phyloP scores from a whole-genome alignment of 2,888 invertebrate genomes.

The Acanthosepion lycidas region DNA sequence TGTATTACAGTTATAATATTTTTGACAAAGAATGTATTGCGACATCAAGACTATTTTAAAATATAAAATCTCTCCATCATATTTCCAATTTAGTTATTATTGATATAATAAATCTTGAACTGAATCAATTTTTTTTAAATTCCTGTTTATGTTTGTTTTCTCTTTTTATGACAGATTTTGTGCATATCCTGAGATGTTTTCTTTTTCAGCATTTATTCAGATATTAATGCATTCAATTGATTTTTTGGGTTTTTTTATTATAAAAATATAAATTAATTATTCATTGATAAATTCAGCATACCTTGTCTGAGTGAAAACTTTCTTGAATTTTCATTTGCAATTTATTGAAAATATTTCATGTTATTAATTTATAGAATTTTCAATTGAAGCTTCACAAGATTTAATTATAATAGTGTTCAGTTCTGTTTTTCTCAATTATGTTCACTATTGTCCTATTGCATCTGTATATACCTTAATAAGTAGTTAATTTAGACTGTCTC shows the following conservation, averaged over 20 bases:
- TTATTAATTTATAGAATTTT: too few species aligned
- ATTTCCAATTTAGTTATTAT: not conserved
- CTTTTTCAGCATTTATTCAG: not conserved
- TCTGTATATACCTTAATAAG: not conserved
- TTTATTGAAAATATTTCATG: not conserved
- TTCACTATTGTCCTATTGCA: not conserved
- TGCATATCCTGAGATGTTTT: not conserved
- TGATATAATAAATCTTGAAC: not conserved
- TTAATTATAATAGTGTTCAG: not conserved
- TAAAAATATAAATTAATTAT: not conserved
- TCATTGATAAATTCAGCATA: conserved; percentile 33
- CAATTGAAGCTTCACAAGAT: not conserved
- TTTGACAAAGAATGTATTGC: not conserved
- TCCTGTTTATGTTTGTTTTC: not conserved
- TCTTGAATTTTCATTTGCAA: not conserved
- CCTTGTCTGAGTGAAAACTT: not conserved
- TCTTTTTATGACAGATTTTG: not conserved
- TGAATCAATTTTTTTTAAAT: not conserved
- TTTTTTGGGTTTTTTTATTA: not conserved
- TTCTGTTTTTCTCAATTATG: not conserved
- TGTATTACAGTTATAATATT: not conserved
- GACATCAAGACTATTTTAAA: not conserved
- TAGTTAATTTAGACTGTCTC: not conserved
- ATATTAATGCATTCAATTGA: conserved; percentile 15
- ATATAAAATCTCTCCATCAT: not conserved